Percentiles rank a stretch among this genome's conserved stretches.
phyloP scores from a whole-genome alignment of 2,113 vertebrate genomes.

The human (Homo sapiens) region DNA sequence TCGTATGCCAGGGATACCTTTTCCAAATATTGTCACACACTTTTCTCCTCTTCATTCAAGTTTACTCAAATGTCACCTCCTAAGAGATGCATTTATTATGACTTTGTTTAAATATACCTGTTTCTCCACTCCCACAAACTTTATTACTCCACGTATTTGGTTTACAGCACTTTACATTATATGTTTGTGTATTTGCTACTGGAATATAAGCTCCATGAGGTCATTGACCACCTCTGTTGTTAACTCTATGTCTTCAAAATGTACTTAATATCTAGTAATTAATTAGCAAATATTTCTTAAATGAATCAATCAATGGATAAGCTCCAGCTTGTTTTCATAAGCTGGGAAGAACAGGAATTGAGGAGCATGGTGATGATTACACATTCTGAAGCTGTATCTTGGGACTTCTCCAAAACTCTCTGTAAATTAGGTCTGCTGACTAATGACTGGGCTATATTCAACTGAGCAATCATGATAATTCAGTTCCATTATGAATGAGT shows the following conservation, averaged over 20 bases:
- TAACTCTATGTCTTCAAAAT: not conserved
- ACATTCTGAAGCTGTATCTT: not conserved
- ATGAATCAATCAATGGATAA: not conserved
- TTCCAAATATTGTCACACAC: not conserved
- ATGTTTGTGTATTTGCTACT: not conserved
- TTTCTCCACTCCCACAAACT: not conserved
- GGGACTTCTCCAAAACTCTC: not conserved
- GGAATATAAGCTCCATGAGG: not conserved
- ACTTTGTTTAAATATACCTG: not conserved
- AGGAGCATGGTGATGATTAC: not conserved
- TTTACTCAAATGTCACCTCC: not conserved
- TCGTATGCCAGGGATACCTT: accelerated
- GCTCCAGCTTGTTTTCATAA: not conserved
- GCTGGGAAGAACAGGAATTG: not conserved
- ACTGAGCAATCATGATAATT: not conserved
- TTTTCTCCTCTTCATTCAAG: not conserved
- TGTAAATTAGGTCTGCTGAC: not conserved
- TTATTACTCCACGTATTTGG: not conserved
- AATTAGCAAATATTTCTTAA: not conserved
- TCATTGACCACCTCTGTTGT: not conserved
- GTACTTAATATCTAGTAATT: not conserved
- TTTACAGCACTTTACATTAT: not conserved
- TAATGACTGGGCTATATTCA: not conserved
- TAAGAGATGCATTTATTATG: not conserved
- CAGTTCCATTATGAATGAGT: not conserved